These are phyloP conservation scores for Urocyon cinereoargenteus DNA, from an alignment of 2,797 vertebrate species.

Conservation along the genomic window DNA sequence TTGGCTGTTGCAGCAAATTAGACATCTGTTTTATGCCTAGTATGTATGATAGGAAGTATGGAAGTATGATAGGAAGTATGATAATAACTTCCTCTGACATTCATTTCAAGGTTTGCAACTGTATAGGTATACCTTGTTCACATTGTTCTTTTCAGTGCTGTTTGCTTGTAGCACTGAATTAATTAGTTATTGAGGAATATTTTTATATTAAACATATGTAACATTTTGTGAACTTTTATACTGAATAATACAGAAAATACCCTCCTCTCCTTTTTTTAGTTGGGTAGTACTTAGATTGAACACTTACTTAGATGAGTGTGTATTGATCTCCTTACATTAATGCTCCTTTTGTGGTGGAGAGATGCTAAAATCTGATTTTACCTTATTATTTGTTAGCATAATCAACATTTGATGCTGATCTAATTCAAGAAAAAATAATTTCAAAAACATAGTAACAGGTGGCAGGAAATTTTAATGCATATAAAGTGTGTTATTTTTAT, in stretches of 20 bases:
- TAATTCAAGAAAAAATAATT: not conserved
- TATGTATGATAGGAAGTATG: too few species aligned
- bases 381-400: not conserved
- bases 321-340: not conserved
- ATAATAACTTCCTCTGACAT: not conserved
- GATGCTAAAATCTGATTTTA: slow-evolving; percentile 28
- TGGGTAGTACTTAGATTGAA: not conserved
- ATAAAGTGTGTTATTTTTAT: slow-evolving; percentile 10
- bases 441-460: not conserved
- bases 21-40: not conserved
- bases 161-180: not conserved
- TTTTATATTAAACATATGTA: not conserved
- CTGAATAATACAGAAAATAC: not conserved
- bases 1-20: not conserved
- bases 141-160: not conserved
- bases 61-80: too few species aligned
- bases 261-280: not conserved
- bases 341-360: slow-evolving; percentile 17
- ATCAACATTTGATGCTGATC: slow-evolving; percentile 14
- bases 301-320: not conserved
- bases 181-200: not conserved
- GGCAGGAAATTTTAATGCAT: slow-evolving; percentile 12
- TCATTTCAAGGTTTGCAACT: slow-evolving; percentile 16
- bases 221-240: not conserved
- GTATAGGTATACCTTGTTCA: not conserved